These are phyloP conservation scores for Hydraecia micacea DNA, from an alignment of 2,888 invertebrate species.

Conservation along the genomic window DNA sequence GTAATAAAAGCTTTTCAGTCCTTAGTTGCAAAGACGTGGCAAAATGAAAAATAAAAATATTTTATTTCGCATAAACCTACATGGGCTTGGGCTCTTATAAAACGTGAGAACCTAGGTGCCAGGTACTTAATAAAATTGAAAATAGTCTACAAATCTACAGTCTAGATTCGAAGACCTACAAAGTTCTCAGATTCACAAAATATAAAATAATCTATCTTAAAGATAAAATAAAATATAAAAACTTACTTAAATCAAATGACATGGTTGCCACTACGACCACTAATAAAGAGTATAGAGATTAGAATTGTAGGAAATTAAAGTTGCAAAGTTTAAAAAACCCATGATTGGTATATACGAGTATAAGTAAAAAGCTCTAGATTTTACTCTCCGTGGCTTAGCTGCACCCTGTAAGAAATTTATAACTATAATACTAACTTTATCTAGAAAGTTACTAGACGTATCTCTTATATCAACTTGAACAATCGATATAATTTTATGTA, in stretches of 20 bases:
- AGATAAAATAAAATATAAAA: no score
- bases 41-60: no score
- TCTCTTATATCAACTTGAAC: conserved; percentile 33
- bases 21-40: not conserved
- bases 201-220: no score
- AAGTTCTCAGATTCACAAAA: no score
- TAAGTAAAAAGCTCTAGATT: conserved; percentile 4
- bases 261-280: not conserved
- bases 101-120: no score
- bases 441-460: conserved; percentile 37
- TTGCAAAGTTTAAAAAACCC: not conserved
- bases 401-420: conserved; percentile 15
- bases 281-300: not conserved
- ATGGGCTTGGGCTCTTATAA: no score
- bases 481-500: conserved; percentile 41
- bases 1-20: not conserved
- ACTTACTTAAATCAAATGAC: not conserved
- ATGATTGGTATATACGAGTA: not conserved
- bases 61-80: no score
- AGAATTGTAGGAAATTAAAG: not conserved
- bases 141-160: no score
- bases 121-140: no score
- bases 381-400: not conserved
- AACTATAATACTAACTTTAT: conserved; percentile 15
- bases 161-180: no score